These are phyloP conservation scores for Muraenolepis orangiensis DNA, from an alignment of 2,797 vertebrate genomes.

Conservation along the genomic window DNA sequence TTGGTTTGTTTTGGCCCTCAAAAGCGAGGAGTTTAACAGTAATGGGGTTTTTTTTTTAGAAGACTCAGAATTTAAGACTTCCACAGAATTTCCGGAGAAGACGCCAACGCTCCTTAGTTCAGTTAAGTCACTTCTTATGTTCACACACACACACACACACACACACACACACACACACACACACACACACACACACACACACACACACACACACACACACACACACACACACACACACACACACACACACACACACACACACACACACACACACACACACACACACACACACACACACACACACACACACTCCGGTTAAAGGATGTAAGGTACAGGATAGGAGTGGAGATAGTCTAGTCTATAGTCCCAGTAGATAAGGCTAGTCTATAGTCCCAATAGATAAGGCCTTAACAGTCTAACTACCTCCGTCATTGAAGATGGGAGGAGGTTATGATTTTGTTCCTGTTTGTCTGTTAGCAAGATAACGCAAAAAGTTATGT, in stretches of 20 bases:
- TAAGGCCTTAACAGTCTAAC: neutral
- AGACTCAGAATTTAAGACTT: neutral
- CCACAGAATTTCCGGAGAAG: neutral
- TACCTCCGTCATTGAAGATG: too few relatives aligned
- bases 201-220: neutral
- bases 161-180: neutral
- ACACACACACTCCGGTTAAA: neutral
- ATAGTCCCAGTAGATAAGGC: neutral
- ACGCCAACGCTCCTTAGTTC: neutral
- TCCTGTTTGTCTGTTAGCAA: too few relatives aligned
- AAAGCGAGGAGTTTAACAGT: neutral
- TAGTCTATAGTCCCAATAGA: neutral
- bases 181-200: neutral
- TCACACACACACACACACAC: neutral
- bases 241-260: neutral
- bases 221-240: neutral
- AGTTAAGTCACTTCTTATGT: neutral
- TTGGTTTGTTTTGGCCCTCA: neutral
- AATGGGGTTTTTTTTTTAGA: neutral
- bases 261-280: neutral
- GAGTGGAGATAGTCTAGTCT: too few relatives aligned
- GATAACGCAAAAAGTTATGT: too few relatives aligned
- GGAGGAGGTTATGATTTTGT: too few relatives aligned
- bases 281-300: neutral
- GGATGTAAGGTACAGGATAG: too few relatives aligned